Evolutionary conservation across 2,113 vertebrate species (phyloP).

Genomic region (Eublepharis macularius): DNA sequence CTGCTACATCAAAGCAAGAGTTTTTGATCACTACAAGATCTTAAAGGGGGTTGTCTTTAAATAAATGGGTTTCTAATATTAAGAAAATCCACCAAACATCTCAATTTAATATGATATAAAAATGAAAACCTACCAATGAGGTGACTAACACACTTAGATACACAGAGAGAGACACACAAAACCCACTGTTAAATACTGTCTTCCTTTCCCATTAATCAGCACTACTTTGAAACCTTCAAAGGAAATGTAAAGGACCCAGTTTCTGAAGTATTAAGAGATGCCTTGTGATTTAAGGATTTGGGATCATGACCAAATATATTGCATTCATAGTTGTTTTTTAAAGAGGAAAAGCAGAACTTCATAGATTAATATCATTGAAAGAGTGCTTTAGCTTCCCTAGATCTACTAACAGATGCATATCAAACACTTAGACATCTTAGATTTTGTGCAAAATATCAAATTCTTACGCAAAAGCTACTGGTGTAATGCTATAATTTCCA

Average conservation of each 20-base stretch:
- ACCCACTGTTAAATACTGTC: not conserved
- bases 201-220: not conserved
- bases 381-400: not conserved
- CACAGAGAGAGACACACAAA: not conserved
- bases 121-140: not conserved
- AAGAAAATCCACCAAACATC: conserved; percentile 28
- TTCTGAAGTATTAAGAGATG: no score
- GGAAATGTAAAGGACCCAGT: not conserved
- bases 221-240: not conserved
- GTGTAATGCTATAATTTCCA: not conserved
- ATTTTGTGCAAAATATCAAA: not conserved
- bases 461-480: conserved; percentile 7
- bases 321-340: not conserved
- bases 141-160: not conserved
- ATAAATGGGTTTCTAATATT: conserved; percentile 29
- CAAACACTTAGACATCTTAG: no score
- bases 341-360: not conserved
- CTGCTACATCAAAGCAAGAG: not conserved
- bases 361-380: not conserved
- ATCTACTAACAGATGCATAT: no score
- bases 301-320: not conserved
- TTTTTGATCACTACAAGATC: conserved; percentile 14
- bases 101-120: conserved; percentile 25
- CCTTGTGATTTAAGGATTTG: no score
- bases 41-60: conserved; percentile 32